Evolutionary conservation across 2,797 vertebrate species (phyloP).

Genomic region (Sebastes oblongus): DNA sequence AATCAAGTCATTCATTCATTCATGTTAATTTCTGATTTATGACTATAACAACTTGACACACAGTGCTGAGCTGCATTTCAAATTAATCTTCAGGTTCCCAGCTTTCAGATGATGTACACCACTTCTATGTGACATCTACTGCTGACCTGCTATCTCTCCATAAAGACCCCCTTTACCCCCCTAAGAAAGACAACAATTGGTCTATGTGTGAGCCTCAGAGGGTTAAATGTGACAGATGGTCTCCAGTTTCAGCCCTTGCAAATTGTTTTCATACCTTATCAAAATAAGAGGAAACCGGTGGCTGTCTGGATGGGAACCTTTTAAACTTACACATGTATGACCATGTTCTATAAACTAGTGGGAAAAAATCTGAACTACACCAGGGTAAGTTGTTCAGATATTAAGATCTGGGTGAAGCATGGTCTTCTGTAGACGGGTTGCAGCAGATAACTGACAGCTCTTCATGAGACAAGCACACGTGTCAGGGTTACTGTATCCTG

Average conservation of each 20-base stretch:
- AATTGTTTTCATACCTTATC: background rate
- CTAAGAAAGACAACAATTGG: too few species aligned
- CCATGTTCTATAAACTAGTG: background rate
- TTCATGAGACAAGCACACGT: background rate
- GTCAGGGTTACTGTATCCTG: background rate
- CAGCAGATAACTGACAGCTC: background rate
- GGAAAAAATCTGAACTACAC: background rate
- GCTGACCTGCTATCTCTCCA: too few species aligned
- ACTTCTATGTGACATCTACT: too few species aligned
- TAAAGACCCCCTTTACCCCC: too few species aligned
- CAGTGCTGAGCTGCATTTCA: too few species aligned
- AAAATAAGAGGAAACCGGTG: background rate
- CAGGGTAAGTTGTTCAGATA: background rate
- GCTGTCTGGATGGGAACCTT: background rate
- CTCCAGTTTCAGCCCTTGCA: background rate
- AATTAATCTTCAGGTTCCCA: too few species aligned
- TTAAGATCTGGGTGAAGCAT: too few species aligned
- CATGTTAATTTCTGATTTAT: too few species aligned
- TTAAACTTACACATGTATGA: background rate
- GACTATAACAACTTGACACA: too few species aligned
- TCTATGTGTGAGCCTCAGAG: too few species aligned
- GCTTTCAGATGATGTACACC: too few species aligned
- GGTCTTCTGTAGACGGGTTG: background rate
- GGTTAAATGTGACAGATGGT: background rate
- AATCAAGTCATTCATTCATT: too few species aligned